These are phyloP conservation scores for Peromyscus aztecus DNA, from an alignment of 2,797 vertebrate genomes.

Conservation along the genomic window DNA sequence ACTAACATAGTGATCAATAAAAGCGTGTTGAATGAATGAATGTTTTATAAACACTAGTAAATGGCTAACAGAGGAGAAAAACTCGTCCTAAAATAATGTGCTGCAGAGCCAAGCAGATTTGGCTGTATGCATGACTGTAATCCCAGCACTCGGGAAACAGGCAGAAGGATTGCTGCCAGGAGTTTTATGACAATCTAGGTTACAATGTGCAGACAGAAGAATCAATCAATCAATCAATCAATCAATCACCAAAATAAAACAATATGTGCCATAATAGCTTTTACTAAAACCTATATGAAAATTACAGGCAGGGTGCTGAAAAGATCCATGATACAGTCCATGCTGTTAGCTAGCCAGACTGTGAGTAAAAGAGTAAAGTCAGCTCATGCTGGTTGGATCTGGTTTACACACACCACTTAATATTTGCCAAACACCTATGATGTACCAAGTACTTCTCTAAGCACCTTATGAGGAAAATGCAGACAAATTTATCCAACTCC, in stretches of 20 bases:
- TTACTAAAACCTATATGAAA: background rate
- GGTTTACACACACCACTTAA: background rate
- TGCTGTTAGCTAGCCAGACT: background rate
- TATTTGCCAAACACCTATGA: accelerated
- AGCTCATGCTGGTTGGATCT: accelerated
- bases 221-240: background rate
- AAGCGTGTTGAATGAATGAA: background rate
- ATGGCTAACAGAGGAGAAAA: background rate
- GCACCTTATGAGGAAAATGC: background rate
- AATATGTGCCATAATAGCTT: background rate
- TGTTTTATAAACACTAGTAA: background rate
- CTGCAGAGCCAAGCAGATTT: background rate
- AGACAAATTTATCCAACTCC: background rate
- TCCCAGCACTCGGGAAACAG: background rate
- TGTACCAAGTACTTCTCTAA: background rate
- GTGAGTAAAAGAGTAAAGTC: background rate
- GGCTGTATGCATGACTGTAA: background rate
- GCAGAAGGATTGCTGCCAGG: background rate
- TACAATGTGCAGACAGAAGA: background rate
- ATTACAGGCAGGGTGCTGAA: background rate
- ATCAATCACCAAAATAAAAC: background rate
- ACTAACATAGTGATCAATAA: background rate
- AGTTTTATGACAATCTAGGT: background rate
- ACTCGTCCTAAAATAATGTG: background rate
- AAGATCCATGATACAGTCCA: background rate